Conservation (phyloP, 2,888 invertebrate genomes). For the Drosophila anomalata region DNA sequence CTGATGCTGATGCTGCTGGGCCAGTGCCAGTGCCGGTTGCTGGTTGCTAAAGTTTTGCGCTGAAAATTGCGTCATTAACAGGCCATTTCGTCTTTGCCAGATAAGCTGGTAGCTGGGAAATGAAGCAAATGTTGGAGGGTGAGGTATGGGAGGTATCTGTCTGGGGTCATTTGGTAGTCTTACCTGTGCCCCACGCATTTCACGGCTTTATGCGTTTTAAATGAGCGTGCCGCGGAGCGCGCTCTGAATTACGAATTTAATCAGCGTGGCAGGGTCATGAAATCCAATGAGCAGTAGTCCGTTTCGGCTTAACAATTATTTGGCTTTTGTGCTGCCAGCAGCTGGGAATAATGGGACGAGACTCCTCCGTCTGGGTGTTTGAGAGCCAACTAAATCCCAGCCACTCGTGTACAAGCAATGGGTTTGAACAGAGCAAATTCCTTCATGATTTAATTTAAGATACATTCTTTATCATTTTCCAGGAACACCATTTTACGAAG, state of each 20-base stretch:
- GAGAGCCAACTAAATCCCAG: conserved; percentile 5
- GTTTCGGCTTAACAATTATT: conserved; percentile 46
- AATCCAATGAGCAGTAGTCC: conserved; percentile 43
- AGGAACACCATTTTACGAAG: background rate
- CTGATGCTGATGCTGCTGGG: conserved; percentile 20
- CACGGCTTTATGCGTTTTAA: conserved; percentile 63
- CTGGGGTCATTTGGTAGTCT: conserved; percentile 56
- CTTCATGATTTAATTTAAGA: background rate
- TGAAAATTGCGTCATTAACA: conserved; percentile 78
- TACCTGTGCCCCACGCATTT: conserved; percentile 53
- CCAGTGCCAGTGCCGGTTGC: background rate
- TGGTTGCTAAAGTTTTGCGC: conserved; percentile 50
- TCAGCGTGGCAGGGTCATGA: conserved; percentile 51
- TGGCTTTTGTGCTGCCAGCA: conserved; percentile 20
- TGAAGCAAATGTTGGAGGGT: background rate
- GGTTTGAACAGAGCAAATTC: background rate
- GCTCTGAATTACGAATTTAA: conserved; percentile 62
- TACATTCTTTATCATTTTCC: background rate
- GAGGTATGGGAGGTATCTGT: conserved; percentile 17
- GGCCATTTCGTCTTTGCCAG: conserved; percentile 65
- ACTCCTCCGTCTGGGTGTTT: background rate
- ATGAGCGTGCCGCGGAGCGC: conserved; percentile 48
- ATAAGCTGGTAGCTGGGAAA: conserved; percentile 36
- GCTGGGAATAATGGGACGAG: conserved; percentile 3
- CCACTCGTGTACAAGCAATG: conserved; percentile 2